Base-by-base conservation (phyloP, 2,888 invertebrate species). In the Malacosoma neustria region DNA sequence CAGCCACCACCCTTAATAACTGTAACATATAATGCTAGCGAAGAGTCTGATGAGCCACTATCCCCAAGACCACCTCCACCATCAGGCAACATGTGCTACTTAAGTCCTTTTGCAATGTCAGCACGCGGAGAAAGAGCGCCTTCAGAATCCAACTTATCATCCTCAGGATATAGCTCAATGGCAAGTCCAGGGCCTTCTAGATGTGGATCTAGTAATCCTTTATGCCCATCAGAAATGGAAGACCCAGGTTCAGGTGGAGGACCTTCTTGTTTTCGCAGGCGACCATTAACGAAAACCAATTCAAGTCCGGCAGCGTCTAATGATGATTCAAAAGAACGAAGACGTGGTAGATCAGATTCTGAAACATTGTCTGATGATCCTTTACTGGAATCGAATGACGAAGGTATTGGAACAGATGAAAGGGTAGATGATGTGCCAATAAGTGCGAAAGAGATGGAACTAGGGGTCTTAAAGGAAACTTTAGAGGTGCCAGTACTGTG, bases 111-210 rank as follows among this genome's bases (percentile, higher is more conserved):
- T 65, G 90, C 92, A 1, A 91, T 92, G 88, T 89, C 90, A 32
- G 88, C 88, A 1, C 79, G 92, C 46, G 90, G 90, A 9, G 92
- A 93, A 57, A 87, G 93, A 49, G 92, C 92, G 1, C 92, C 93
- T 9, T 94, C 94, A 0, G 93, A 94, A 74, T 93, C 93, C 2
- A 94, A 94, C 68, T 80, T 94, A 30, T 93, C 93, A 45, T 93
- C 94, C 5, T 94, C 93, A 0, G 94, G 94, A 5, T 94, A 94
- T 66, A 93, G 93, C 46, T 94, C 93, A 2, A 93, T 94, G 92
- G 93, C 94, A 0, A 93, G 93, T 70, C 94, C 94, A 1, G 93
- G 93, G 1, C 92, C 93, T 3, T 93, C 93, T 1, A 82, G 94
- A 43, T 94, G 94, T 62, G 93, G 93, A 4, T 94, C 93, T 0